Evolutionary conservation across 2,888 invertebrate species (phyloP), one percentile per base, ranked within the genome.

Genomic region (Coremacera marginata): DNA sequence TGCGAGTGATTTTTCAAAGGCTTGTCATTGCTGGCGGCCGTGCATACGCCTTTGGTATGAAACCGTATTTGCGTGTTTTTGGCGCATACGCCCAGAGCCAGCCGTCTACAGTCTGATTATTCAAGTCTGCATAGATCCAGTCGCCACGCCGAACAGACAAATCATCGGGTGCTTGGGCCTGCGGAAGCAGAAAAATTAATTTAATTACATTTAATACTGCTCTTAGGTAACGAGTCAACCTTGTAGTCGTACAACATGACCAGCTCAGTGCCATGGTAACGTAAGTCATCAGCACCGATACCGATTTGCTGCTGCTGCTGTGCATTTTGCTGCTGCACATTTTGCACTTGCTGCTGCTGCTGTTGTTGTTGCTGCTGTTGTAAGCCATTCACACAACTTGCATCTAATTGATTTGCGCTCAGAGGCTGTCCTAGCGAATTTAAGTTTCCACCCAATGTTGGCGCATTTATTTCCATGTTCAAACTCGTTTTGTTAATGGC

Each of bases 51-150:
- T 97, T 97, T 77, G 98, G 98, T 81, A 98, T 97, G 90, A 98
- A 98, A 51, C 98, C 98, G 86, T 97, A 97, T 88, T 96, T 95
- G 37, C 96, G 91, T 3, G 95, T 95, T 89, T 96, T 96, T 9
- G 97, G 97, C 11, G 97, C 96, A 90, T 98, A 98, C 0, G 96
- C 95, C 97, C 96, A 98, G 81, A 97, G 90, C 96, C 95, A 97
- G 52, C 98, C 98, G 89, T 96, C 97, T 52, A 96, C 96, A 0
- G 96, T 97, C 90, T 97, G 97, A 91, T 96, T 96, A 84, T 94
- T 94, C 70, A 97, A 92, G 90, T 98, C 97, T 0, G 97, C 97
- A 90, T 97, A 98, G 82, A 98, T 96, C 96, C 97, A 97, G 87
- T 98, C 97, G 9, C 98, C 97, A 75, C 97, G 92, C 82, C 95